A percentile compares a stretch with the other conserved stretches of the same genome.
These are phyloP conservation scores for Cerastoderma edule DNA, from an alignment of 2,888 invertebrate species.

Conservation along the genomic window DNA sequence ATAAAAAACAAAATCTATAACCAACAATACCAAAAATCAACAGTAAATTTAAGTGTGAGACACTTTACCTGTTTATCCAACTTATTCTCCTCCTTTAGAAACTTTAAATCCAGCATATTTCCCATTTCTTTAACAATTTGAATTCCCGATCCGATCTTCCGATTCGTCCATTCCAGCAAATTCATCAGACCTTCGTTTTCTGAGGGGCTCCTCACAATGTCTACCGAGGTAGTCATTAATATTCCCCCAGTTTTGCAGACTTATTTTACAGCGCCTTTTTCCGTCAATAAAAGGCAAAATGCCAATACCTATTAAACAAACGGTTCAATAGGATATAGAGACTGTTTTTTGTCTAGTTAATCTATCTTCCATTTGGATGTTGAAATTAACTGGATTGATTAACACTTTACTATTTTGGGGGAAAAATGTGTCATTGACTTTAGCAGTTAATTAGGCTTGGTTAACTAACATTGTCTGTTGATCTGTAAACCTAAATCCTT, in stretches of 20 bases:
- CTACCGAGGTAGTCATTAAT: constrained; percentile 12
- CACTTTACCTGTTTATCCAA: constrained; percentile 47
- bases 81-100: constrained; percentile 40
- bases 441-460: no score
- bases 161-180: constrained; percentile 67
- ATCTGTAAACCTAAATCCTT: no score
- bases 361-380: background rate
- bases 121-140: constrained; percentile 66
- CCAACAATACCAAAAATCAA: background rate
- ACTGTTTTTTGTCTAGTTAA: constrained; percentile 12
- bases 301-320: constrained; percentile 28
- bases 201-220: constrained; percentile 23
- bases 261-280: no score
- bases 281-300: constrained; percentile 28
- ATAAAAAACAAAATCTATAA: no score
- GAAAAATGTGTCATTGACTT: constrained; percentile 1
- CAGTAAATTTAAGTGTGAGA: background rate
- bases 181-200: constrained; percentile 57
- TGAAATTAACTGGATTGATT: background rate
- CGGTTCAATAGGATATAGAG: constrained; percentile 13
- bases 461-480: no score
- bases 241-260: no score
- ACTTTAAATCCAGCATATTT: constrained; percentile 65
- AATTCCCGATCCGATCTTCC: constrained; percentile 57
- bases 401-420: constrained; percentile 32